Evolutionary conservation across 2,797 vertebrate species (phyloP), one percentile per base, ranked within the genome.

Genomic region (Sparus aurata): DNA sequence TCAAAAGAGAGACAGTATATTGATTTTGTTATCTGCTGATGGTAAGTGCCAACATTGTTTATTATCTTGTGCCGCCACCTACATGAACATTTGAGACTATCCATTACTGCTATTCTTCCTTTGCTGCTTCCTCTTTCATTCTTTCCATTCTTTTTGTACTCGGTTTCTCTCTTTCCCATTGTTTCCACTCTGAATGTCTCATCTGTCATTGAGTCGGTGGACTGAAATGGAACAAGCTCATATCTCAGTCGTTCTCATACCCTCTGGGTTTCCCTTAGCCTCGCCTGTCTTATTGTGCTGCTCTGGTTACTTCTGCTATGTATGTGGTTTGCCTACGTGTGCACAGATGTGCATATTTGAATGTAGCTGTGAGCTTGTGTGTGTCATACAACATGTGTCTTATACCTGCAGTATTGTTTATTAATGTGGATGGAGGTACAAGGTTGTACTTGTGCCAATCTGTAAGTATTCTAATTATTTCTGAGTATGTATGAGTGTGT

Each of bases 1-100:
- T 90, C 80, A 87, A 88, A 89, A 80, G 65, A 84, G 69, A 93
- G 89, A 91, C 91, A 4, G 69, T 38, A 41, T 87, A 93, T 93
- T 91, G 91, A 92, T 90, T 91, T 86, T 85, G 73, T 79, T 73
- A 81, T 88, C 81, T 77, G 76, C 82, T 83, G 79, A 91, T 76
- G 72, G 62, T 79, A 83, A 90, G 82, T 69, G 70, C 67, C 74
- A 81, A 80, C 83, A 68, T 71, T 75, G 77, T 85, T 38, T 87
- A 80, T 85, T 89, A 88, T 87, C 61, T 66, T 60, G 49, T 80
- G 80, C 77, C 20, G 62, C 75, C 71, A 84, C 66, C 69, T 67
- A 78, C 49, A 77, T 71, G 69, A 83, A 78, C 75, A 62, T 71
- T 77, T 75, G 17, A 81, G 55, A 86, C 65, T 25, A 75, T 77